phyloP scores from a whole-genome alignment of 1,140 invertebrate species.

The Heliconius hewitsoni region DNA sequence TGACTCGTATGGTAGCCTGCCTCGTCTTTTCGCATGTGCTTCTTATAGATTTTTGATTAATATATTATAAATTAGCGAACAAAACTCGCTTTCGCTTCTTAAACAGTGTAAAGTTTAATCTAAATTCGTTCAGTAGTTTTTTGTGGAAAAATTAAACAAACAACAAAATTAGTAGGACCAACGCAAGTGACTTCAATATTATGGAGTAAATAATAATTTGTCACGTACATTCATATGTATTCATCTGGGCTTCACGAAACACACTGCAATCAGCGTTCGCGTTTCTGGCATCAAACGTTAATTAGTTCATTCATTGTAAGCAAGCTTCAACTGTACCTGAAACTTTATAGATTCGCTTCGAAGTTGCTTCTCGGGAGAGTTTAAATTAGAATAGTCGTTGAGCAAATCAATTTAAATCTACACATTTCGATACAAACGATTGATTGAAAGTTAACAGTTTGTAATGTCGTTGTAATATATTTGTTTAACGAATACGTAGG shows the following conservation, averaged over 20 bases:
- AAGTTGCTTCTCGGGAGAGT: constrained; percentile 18
- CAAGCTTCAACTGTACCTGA: constrained; percentile 17
- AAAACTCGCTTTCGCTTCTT: no score
- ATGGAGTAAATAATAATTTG: neutral
- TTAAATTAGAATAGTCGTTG: constrained; percentile 9
- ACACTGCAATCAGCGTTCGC: constrained; percentile 4
- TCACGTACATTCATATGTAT: constrained; percentile 7
- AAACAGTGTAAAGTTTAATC: no score
- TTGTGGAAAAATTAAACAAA: no score
- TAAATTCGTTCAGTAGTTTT: no score
- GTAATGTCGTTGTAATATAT: neutral
- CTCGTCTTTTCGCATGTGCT: neutral
- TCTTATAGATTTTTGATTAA: neutral
- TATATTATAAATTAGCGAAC: neutral
- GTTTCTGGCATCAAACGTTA: constrained; percentile 21
- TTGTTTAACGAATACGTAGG: no score
- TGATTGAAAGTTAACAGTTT: neutral
- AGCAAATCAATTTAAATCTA: constrained; percentile 4
- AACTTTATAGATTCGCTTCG: constrained; percentile 20
- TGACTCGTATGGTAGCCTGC: no score
- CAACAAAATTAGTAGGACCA: no score
- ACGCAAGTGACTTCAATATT: neutral
- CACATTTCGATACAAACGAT: neutral
- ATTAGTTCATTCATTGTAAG: constrained; percentile 28
- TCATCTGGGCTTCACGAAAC: neutral